A percentile compares a stretch with the other conserved stretches of the same genome.
phyloP scores from a whole-genome alignment of 2,113 vertebrate species.

The Cervus canadensis region DNA sequence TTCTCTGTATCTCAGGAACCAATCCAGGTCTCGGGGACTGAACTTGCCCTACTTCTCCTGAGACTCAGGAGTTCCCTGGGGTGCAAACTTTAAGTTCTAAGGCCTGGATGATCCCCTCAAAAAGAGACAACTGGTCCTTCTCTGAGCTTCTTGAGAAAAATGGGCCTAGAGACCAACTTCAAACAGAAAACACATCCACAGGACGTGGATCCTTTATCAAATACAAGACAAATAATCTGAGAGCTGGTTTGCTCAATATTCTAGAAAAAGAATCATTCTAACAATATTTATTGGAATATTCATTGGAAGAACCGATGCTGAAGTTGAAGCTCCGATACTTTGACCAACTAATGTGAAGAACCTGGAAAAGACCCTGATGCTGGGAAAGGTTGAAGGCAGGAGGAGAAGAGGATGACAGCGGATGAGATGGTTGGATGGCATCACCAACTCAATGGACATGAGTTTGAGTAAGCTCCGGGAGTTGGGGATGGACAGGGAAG shows the following conservation, averaged over 20 bases:
- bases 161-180: not conserved
- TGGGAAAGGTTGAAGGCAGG: not conserved
- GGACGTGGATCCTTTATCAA: not conserved
- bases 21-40: fast-evolving
- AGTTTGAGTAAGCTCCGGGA: not conserved
- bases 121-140: fast-evolving
- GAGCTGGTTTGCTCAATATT: not conserved
- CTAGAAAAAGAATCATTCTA: not conserved
- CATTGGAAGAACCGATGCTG: not conserved
- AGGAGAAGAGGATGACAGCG: not conserved
- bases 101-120: not conserved
- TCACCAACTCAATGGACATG: not conserved
- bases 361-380: not conserved
- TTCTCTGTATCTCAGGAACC: not conserved
- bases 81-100: not conserved
- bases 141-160: not conserved
- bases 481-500: not conserved
- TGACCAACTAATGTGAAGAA: not conserved
- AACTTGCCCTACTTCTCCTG: not conserved
- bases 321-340: not conserved
- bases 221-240: not conserved
- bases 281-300: not conserved
- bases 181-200: not conserved
- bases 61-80: not conserved
- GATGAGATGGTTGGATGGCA: not conserved